A percentile compares a stretch with the other conserved stretches of the same genome.
phyloP scores from a whole-genome alignment of 2,888 invertebrate species.

The Saturnia pavonia region DNA sequence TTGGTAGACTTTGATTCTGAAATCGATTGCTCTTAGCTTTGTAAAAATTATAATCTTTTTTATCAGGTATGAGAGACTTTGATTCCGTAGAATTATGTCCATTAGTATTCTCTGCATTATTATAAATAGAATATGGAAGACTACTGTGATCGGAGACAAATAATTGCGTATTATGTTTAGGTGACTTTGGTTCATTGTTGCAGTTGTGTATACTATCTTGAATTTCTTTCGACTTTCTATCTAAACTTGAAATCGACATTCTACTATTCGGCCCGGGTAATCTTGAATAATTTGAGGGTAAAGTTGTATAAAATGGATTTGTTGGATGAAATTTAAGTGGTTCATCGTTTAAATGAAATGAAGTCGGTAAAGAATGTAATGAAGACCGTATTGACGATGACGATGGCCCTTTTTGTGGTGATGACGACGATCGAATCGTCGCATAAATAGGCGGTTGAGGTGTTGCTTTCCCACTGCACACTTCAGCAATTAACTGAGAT shows the following conservation, averaged over 20 bases:
- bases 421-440: conserved; percentile 64
- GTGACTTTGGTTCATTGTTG: conserved; percentile 55
- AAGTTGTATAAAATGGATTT: conserved; percentile 76
- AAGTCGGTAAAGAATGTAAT: conserved; percentile 57
- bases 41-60: conserved; percentile 43
- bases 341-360: conserved; percentile 60
- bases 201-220: conserved; percentile 37
- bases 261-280: conserved; percentile 70
- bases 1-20: conserved; percentile 49
- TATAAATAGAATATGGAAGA: conserved; percentile 50
- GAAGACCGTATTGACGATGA: conserved; percentile 55
- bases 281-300: conserved; percentile 71
- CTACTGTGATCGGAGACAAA: conserved; percentile 54
- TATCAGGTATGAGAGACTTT: conserved; percentile 40
- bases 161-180: conserved; percentile 50
- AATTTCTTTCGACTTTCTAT: conserved; percentile 61
- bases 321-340: conserved; percentile 71
- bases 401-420: conserved; percentile 48
- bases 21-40: conserved; percentile 44
- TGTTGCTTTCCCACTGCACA: conserved; percentile 55
- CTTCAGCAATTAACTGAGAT: conserved; percentile 68
- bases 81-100: conserved; percentile 42
- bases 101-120: conserved; percentile 45
- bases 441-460: conserved; percentile 75
- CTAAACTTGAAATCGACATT: conserved; percentile 58